These are phyloP conservation scores for Crenichthys baileyi DNA, from an alignment of 2,797 vertebrate genomes.

Conservation along the genomic window DNA sequence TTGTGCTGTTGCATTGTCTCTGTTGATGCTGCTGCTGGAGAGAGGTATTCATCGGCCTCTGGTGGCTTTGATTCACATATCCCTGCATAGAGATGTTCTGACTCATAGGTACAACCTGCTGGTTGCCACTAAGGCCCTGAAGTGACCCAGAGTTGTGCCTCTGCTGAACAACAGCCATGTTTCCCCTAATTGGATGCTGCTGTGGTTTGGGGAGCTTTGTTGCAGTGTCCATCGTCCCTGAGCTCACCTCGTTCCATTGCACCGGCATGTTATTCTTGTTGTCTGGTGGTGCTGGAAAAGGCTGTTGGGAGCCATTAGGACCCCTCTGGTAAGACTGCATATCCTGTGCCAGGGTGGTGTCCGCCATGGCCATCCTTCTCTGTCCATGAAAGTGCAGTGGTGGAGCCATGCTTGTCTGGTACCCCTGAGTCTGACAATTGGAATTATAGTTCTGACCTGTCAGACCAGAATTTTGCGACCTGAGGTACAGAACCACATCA, in stretches of 20 bases:
- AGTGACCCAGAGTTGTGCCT: slow-evolving; percentile 88
- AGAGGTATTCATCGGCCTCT: slow-evolving; percentile 77
- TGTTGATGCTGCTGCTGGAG: slow-evolving; percentile 81
- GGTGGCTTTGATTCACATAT: slow-evolving; percentile 68
- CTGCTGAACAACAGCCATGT: slow-evolving; percentile 87
- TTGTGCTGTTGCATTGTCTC: slow-evolving; percentile 75
- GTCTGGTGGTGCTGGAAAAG: slow-evolving; percentile 65
- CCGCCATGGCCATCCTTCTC: slow-evolving; percentile 83
- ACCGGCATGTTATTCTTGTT: slow-evolving; percentile 94
- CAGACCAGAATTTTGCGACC: slow-evolving; percentile 81
- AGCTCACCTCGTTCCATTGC: slow-evolving; percentile 99
- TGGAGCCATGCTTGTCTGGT: slow-evolving; percentile 79
- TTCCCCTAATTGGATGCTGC: slow-evolving; percentile 81
- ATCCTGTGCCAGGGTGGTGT: slow-evolving; percentile 76
- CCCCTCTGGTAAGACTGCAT: slow-evolving; percentile 81
- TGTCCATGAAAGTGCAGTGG: slow-evolving; percentile 82
- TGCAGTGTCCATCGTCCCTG: slow-evolving; percentile 88
- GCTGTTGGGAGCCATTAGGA: slow-evolving; percentile 71
- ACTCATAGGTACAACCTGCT: slow-evolving; percentile 71
- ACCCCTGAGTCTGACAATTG: slow-evolving; percentile 80
- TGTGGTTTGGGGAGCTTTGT: slow-evolving; percentile 79
- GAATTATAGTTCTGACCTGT: slow-evolving; percentile 71
- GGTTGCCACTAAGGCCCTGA: slow-evolving; percentile 76
- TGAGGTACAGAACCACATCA: slow-evolving; percentile 95
- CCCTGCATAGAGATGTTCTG: slow-evolving; percentile 82